These are phyloP conservation scores for Eristalis intricaria DNA, from an alignment of 2,888 invertebrate species.

Conservation along the genomic window DNA sequence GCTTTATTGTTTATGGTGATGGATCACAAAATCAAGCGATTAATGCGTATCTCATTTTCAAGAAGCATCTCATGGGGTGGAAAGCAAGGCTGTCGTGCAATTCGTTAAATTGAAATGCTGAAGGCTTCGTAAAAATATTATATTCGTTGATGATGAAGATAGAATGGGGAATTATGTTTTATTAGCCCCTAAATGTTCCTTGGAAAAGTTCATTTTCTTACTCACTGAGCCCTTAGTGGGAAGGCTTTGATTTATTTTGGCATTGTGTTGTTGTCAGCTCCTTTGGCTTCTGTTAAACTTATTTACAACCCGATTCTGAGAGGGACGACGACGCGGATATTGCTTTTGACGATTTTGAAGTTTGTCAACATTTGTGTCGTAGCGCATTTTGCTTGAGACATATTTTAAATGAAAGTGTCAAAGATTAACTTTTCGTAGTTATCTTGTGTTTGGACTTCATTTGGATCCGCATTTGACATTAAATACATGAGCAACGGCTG, in stretches of 20 bases:
- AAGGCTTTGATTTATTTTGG: background rate
- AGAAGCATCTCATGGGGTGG: constrained; percentile 8
- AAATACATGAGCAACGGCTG: too few relatives aligned
- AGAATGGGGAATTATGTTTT: constrained; percentile 13
- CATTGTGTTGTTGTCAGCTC: background rate
- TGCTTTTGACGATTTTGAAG: background rate
- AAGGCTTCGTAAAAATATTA: constrained; percentile 15
- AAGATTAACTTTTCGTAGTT: background rate
- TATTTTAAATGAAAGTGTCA: background rate
- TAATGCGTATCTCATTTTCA: constrained; percentile 24
- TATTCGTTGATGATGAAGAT: constrained; percentile 8
- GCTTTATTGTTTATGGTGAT: constrained; percentile 51
- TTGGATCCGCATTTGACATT: background rate
- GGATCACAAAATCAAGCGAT: constrained; percentile 59
- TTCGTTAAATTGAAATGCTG: constrained; percentile 30
- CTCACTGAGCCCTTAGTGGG: background rate
- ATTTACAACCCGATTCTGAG: background rate
- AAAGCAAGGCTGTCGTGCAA: background rate
- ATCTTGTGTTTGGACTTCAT: background rate
- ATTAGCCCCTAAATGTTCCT: constrained; percentile 7
- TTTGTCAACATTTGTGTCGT: background rate
- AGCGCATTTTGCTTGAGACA: background rate
- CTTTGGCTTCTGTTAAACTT: background rate
- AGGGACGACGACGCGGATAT: background rate
- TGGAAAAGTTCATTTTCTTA: background rate